A percentile compares a stretch with the other conserved stretches of the same genome.
Conservation (phyloP, 2,797 vertebrate species). For the Craterocephalus amniculus region DNA sequence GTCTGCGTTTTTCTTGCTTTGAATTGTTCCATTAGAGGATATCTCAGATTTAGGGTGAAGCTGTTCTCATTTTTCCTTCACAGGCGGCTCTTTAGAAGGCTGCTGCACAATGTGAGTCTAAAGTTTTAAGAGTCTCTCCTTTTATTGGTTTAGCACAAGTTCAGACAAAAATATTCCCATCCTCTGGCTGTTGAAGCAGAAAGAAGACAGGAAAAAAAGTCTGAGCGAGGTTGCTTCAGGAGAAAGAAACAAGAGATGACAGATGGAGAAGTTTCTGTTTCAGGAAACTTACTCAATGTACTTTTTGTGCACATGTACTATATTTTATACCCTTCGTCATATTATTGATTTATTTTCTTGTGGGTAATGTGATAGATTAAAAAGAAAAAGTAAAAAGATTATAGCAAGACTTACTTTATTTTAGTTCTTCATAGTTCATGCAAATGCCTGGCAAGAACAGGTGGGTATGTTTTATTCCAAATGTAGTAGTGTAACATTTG, state of each 20-base stretch:
- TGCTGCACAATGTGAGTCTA: neutral
- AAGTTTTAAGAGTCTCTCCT: slow-evolving; percentile 31
- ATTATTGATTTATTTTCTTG: neutral
- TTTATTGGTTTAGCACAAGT: slow-evolving; percentile 26
- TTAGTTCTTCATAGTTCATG: neutral
- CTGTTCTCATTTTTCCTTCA: slow-evolving; percentile 11
- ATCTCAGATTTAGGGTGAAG: slow-evolving; percentile 12
- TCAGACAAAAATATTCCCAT: slow-evolving; percentile 41
- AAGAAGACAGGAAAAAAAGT: neutral
- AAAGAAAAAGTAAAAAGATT: too few relatives aligned
- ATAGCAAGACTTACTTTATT: neutral
- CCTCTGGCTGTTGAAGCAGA: slow-evolving; percentile 17
- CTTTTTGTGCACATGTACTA: slow-evolving; percentile 14
- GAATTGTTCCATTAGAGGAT: neutral
- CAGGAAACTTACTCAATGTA: slow-evolving; percentile 3
- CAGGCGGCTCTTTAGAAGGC: neutral
- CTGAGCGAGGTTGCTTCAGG: slow-evolving; percentile 27
- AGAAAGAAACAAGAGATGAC: slow-evolving; percentile 19
- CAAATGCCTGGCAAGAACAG: rapidly evolving
- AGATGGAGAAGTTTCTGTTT: slow-evolving; percentile 34
- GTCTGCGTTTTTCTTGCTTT: slow-evolving; percentile 2
- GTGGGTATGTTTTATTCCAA: neutral
- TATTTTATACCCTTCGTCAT: neutral
- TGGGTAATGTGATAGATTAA: neutral
- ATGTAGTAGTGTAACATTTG: too few relatives aligned